Evolutionary conservation across 2,113 vertebrate genomes (phyloP), one percentile per base, ranked within the genome.

Genomic region (Colossoma macropomum): DNA sequence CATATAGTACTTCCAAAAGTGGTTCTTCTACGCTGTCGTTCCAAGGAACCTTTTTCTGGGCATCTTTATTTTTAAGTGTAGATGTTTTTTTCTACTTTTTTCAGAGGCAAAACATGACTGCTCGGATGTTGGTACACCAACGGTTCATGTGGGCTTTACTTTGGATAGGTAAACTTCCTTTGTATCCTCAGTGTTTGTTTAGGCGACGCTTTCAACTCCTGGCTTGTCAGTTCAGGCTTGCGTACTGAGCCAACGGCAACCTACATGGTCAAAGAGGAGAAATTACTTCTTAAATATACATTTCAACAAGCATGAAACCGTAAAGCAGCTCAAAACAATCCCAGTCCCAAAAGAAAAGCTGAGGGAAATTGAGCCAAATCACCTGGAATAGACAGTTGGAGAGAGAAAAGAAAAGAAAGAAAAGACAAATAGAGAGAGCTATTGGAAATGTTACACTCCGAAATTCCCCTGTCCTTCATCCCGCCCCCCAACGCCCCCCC

Each of bases 391-490:
- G 60, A 50, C 21, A 34, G 13, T 11, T 1, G 15, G n/a, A 80
- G n/a, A 81, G n/a, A 73, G 54, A 25, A 48, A 48, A 66, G 68
- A 68, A 71, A 30, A 48, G 30, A 8, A 48, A 32, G 78, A 25
- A 65, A 27, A 48, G 48, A 77, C 0, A 56, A 62, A 69, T 12
- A 59, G n/a, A 77, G 21, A 59, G 45, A 76, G 48, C 48, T 15
- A 75, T 54, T 59, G 28, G 32, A 74, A 86, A 75, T 81, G 66
- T 81, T 86, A 72, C 27, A 74, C 83, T 85, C 52, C 52, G 87
- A 87, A 88, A 80, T 84, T 90, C 85, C 77, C n/a, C 75, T 25
- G 28, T 78, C 12, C 62, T 83, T 80, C 59, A 62, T 75, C 5
- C 50, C 50, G 45, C 60, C 77, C 78, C 13, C 60, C 65, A 25